Evolutionary conservation across 2,113 vertebrate genomes (phyloP), one percentile per base, ranked within the genome.

Genomic region (Gorsachius goisagi): DNA sequence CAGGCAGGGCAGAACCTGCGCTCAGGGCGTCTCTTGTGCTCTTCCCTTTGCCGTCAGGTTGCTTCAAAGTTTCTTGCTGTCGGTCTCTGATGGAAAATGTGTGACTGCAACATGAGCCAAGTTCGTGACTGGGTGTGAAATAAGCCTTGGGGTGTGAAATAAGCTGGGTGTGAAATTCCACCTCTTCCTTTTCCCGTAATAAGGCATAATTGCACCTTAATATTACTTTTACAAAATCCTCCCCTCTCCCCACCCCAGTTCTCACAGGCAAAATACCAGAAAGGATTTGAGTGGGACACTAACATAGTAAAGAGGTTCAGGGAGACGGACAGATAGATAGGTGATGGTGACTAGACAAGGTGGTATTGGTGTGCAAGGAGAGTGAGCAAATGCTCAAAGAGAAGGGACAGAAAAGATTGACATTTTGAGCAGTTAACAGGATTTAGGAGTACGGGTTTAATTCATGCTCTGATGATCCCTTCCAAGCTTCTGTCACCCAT

Each of bases 1-100:
- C 35, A 3, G 59, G 47, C 26, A 28, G 28, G 35, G 37, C 22
- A 4, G 50, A 45, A 18, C 53, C 59, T 14, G 35, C 3, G 1
- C 80, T 5, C 1, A 18, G 12, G 6, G 6, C 12, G 4, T 28
- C n/a, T 18, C 49, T 62, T 0, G 0, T 15, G 27, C 18, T 37
- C 62, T 49, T 26, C 8, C 35, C 56, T 74, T n/a, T 17, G 12
- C n/a, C 16, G 0, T 27, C 20, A 2, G 26, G 14, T 39, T 30
- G 3, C 22, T 37, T 37, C 35, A 9, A 63, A 39, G 23, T 37
- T 73, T 58, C 16, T 69, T 64, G n/a, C 28, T 52, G 6, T 12
- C 28, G 12, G 44, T 59, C 45, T 80, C 0, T 9, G 27, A 21
- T 3, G 6, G 72, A 59, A 76, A 58, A 58, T 3, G 2, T 24